Base-by-base conservation (phyloP, 2,797 vertebrate species). In the Spinibarbus caldwelli region DNA sequence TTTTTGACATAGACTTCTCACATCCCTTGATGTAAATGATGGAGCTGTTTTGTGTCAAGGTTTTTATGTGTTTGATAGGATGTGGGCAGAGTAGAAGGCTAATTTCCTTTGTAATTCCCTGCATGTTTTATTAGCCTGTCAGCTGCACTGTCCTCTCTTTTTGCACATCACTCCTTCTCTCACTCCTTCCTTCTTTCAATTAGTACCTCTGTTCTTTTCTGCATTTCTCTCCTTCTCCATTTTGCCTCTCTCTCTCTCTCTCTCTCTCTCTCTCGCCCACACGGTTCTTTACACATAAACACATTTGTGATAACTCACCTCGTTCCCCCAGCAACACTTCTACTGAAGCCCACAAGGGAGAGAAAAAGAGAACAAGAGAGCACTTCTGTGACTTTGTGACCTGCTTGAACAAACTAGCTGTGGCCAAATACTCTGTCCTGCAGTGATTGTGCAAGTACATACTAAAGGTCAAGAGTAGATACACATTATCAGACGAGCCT, bases 311-410 rank as follows among this genome's bases (percentile, higher is more conserved):
- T 89, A 90, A 88, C 87, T 89, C 89, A 87, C 87, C 86, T 86
- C 87, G 89, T 92, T 91, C 90, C 90, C 90, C 87, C 89, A 87
- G 91, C 91, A 91, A 92, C 90, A 89, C 86, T 89, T 89, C 87
- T 86, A 85, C 72, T 62, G 77, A 87, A 86, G 85, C 82, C 86
- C 88, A 87, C 59, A 78, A 86, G 87, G 70, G 68, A 45, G 41
- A 83, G 78, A 57, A 38, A 80, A 64, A 82, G 84, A 54, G 64
- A 71, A 72, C 77, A 80, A 59, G 71, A 78, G 52, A 83, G 77
- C 41, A 80, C 67, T 64, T 79, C 66, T 72, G 49, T 62, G 83
- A 85, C 66, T 72, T 79, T 85, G 66, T 62, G 83, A 72, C 76
- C 76, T 21, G 66, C 14, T 71, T 71, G 49, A 84, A 57, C 49